A percentile compares a stretch with the other conserved stretches of the same genome.
These are phyloP conservation scores for Zapornia atra DNA, from an alignment of 2,113 vertebrate genomes.

Conservation along the genomic window DNA sequence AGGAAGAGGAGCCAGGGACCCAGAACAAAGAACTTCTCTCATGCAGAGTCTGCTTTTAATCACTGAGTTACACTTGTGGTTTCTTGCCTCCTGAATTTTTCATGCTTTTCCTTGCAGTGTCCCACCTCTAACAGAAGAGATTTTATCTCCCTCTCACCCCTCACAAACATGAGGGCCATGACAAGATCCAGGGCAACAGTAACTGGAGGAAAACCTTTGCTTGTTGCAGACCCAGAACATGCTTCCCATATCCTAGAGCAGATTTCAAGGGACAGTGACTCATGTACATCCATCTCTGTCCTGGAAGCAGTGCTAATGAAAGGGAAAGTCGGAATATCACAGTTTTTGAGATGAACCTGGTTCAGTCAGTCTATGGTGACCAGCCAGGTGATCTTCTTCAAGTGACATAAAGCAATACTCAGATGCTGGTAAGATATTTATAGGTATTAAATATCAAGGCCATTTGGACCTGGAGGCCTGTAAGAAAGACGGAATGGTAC, in stretches of 20 bases:
- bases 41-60: not conserved
- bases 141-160: not conserved
- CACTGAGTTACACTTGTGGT: not conserved
- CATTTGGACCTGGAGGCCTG: not conserved
- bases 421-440: not conserved
- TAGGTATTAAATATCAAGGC: not conserved
- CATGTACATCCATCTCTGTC: not conserved
- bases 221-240: not conserved
- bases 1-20: not conserved
- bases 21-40: not conserved
- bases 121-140: not conserved
- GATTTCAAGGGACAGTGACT: not conserved
- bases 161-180: not conserved
- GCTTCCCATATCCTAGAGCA: not conserved
- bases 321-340: not conserved
- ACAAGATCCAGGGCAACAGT: not conserved
- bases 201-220: not conserved
- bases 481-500: not conserved
- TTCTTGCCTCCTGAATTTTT: not conserved
- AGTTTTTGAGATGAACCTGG: not conserved
- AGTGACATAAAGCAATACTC: not conserved
- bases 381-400: not conserved
- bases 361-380: not conserved
- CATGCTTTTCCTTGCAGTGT: not conserved
- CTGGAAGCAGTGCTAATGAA: not conserved